These are phyloP conservation scores for Amphilophus citrinellus DNA, from an alignment of 2,113 vertebrate species.

Conservation along the genomic window DNA sequence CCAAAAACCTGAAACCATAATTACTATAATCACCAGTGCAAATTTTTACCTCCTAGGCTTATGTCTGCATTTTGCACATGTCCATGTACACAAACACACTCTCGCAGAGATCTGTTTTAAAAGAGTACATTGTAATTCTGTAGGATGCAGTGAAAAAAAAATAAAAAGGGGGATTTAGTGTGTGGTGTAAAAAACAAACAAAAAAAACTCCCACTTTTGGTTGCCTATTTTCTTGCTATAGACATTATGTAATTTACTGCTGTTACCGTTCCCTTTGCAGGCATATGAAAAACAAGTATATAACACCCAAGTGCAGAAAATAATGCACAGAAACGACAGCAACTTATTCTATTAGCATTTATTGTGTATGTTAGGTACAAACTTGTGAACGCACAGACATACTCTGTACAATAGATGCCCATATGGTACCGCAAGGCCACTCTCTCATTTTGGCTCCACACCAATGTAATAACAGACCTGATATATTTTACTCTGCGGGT, in stretches of 20 bases:
- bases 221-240: slow-evolving; percentile 41
- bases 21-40: slow-evolving; percentile 76
- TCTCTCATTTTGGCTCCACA: slow-evolving; percentile 38
- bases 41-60: slow-evolving; percentile 71
- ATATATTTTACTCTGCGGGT: slow-evolving; percentile 60
- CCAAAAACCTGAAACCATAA: slow-evolving; percentile 79
- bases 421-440: slow-evolving; percentile 11
- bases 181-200: slow-evolving; percentile 31
- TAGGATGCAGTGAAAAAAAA: slow-evolving; percentile 53
- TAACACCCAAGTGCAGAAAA: background rate
- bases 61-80: slow-evolving; percentile 50
- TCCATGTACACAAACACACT: background rate
- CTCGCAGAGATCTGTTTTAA: slow-evolving; percentile 30
- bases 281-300: slow-evolving; percentile 32
- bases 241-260: slow-evolving; percentile 58
- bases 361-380: background rate
- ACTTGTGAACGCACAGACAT: background rate
- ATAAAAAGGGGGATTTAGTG: slow-evolving; percentile 44
- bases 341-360: background rate
- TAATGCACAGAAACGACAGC: background rate
- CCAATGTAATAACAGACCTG: slow-evolving; percentile 19
- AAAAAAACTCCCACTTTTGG: slow-evolving; percentile 13
- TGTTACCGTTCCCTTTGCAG: slow-evolving; percentile 10
- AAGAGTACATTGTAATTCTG: slow-evolving; percentile 63
- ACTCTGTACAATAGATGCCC: background rate